Evolutionary conservation across 2,797 vertebrate species (phyloP), one percentile per base, ranked within the genome.

Genomic region (Siniperca undulata): DNA sequence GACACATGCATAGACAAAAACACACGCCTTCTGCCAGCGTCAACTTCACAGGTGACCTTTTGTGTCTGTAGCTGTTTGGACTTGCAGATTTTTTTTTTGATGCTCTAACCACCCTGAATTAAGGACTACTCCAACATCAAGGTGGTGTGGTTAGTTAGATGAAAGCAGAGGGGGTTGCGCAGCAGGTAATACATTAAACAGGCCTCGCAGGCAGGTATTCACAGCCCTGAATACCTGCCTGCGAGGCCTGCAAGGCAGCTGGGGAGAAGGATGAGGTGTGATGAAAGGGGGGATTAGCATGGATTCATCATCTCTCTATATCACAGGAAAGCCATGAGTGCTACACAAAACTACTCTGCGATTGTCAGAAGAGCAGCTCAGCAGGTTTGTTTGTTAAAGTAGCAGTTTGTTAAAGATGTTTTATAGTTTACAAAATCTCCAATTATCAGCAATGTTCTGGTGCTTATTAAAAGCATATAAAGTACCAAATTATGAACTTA

Each of bases 241-340:
- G 27, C 2, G 27, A 27, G 27, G 27, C 27, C 27, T 27, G 73
- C 24, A 36, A 75, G 65, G 55, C 88, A 88, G 84, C 87, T 83
- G 89, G 70, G 81, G 76, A 68, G 70, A 78, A 42, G 56, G 77
- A 77, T 44, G 17, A 48, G 80, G 88, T 74, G 80, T 30, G 81
- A 89, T 93, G 89, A 91, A 91, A 90, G 81, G 75, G 78, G 27
- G 87, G 91, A 92, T 93, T 93, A 92, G 80, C 88, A 93, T 83
- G 84, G 86, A 89, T 88, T 91, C 84, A 86, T 90, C 81, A 86
- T 77, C 60, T 66, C 64, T 81, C 55, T 81, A 56, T 59, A 74
- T 78, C 60, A 71, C 46, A 84, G 71, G 56, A 83, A 74, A 89
- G 66, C 11, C 65, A 53, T 2, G 34, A 84, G 82, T 74, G 74